Evolutionary conservation across 2,113 vertebrate species (phyloP), one percentile per base, ranked within the genome.

Genomic region (Ascaphus truei): DNA sequence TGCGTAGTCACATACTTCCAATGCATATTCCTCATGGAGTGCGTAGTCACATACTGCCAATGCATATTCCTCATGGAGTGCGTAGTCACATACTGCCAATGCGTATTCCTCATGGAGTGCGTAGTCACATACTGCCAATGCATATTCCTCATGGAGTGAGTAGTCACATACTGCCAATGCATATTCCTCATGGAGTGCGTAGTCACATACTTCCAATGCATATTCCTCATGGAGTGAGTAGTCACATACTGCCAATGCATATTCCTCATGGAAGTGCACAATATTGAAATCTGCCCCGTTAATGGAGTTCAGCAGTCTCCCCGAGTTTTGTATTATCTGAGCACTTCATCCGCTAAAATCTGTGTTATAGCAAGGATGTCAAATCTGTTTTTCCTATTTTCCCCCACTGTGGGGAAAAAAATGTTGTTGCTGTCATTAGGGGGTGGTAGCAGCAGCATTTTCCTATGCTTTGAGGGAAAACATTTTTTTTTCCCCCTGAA

Each of bases 341-440:
- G 16, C 41, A 45, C 23, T 18, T 33, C 33, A 18, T 25, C 16
- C 27, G 29, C 9, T 2, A n/a, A 45, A 12, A 27, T 34, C 60
- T 62, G 16, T 50, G 18, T 34, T 43, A 25, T 34, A 34, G 33
- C 30, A 62, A 18, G 30, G 15, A 48, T 34, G 18, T 31, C 8
- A 47, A 47, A 62, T 62, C 60, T 47, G 60, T 33, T 50, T 23
- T 23, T 11, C 31, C 33, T 43, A 62, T 47, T 62, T 26, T 62
- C 37, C 30, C n/a, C 8, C n/a, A 23, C 26, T 30, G 26, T 31
- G 45, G 59, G n/a, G 41, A 47, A 15, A 31, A 31, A 1, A 60
- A 43, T 43, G n/a, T 39, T 12, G 20, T 59, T 26, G 56, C 56
- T 39, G 36, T 12, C 3, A 16, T 43, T 39, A 16, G 43, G 18